These are phyloP conservation scores for Penaeus chinensis DNA, from an alignment of 1,140 invertebrate species.

Conservation along the genomic window DNA sequence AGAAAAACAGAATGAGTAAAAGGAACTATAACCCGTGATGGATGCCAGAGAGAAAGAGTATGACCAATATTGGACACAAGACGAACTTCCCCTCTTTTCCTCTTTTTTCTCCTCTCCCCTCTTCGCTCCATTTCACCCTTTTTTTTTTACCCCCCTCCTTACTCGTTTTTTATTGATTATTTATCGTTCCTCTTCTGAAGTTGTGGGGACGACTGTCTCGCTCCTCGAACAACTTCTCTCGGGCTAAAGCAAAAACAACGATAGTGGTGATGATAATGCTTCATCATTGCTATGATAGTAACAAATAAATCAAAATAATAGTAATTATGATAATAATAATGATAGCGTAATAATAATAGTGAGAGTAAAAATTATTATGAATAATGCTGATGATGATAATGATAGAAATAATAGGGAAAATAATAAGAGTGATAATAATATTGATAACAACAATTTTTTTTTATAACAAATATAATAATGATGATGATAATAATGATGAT, in stretches of 20 bases:
- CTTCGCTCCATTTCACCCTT: neutral
- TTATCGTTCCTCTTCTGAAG: neutral
- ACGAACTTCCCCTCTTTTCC: neutral
- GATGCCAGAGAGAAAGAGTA: constrained; percentile 1
- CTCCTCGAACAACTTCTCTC: neutral
- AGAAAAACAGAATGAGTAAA: neutral
- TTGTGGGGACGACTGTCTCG: neutral
- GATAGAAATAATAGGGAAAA: too few relatives aligned
- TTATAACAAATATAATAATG: neutral
- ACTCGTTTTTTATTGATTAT: neutral
- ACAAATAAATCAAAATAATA: neutral
- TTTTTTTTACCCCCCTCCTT: neutral
- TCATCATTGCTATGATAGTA: neutral
- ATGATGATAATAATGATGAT: neutral
- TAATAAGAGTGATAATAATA: neutral
- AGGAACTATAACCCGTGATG: neutral
- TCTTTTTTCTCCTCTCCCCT: neutral
- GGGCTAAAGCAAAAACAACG: neutral
- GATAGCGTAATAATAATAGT: neutral
- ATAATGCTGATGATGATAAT: neutral
- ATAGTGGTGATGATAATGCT: neutral
- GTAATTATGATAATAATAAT: neutral
- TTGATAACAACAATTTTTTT: neutral
- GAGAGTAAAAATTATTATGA: neutral
- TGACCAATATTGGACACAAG: neutral